Evolutionary conservation across 2,888 invertebrate genomes (phyloP), one percentile per base, ranked within the genome.

Genomic region (Conomelus anceps): DNA sequence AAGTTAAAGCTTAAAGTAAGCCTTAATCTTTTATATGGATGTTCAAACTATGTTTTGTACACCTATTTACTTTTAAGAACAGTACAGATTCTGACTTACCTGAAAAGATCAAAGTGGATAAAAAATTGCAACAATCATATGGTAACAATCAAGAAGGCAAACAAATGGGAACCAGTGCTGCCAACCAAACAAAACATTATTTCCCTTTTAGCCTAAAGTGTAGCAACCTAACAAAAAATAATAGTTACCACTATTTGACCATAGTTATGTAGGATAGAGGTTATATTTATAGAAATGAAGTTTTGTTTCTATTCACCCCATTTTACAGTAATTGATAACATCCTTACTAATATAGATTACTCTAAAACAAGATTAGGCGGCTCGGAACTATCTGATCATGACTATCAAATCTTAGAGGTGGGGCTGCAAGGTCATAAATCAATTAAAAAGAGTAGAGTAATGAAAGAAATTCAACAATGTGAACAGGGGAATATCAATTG

Each of bases 241-340:
- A 86, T 86, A 23, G 22, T 86, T 86, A 23, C 86, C 22, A 84
- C 84, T 84, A 84, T 84, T 84, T 84, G 84, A n/a, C 84, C 84
- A 84, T 84, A 84, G 6, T 84, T 84, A 84, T 22, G 22, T 86
- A 86, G 23, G 86, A 86, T 20, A 23, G 22, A 86, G n/a, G n/a
- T 86, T 86, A 22, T 22, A 23, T 86, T 22, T 89, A 84, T 7
- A 41, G 22, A 13, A 22, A 84, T 89, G 87, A 89, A 89, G 89
- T 89, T 89, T 89, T 84, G 87, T 89, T 24, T 24, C 89, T 22
- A 89, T 86, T 89, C 87, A 89, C 89, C 89, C 89, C 84, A 63
- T 87, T 89, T n/a, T n/a, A n/a, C n/a, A n/a, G n/a, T n/a, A n/a
- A n/a, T n/a, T n/a, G n/a, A n/a, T n/a, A n/a, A n/a, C n/a, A n/a